A percentile compares a stretch with the other conserved stretches of the same genome.
phyloP scores from a whole-genome alignment of 2,888 invertebrate genomes.

The Phortica magna region DNA sequence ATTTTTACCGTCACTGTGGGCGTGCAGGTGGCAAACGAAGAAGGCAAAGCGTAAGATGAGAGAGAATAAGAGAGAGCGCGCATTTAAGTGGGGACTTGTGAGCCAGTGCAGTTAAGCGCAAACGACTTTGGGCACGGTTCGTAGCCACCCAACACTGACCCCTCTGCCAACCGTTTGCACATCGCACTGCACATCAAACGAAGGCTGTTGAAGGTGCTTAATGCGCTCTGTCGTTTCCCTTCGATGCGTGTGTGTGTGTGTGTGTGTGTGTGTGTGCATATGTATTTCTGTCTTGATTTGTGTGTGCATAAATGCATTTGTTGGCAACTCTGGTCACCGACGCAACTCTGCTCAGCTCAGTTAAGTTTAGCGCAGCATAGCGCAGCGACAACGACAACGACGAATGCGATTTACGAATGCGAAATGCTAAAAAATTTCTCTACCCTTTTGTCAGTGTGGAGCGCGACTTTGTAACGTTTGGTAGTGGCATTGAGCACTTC shows the following conservation, averaged over 20 bases:
- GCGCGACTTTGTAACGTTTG: conserved; percentile 75
- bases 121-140: background rate
- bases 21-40: background rate
- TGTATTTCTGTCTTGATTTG: conserved; percentile 57
- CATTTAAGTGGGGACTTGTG: background rate
- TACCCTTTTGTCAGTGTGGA: conserved; percentile 76
- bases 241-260: background rate
- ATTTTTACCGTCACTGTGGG: too few relatives aligned
- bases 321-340: conserved; percentile 65
- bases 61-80: background rate
- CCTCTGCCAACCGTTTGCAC: background rate
- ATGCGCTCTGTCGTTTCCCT: background rate
- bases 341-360: background rate
- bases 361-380: background rate
- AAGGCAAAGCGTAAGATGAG: background rate
- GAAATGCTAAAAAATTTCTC: conserved; percentile 72
- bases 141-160: background rate
- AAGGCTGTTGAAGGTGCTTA: background rate
- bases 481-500: conserved; percentile 1
- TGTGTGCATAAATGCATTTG: background rate
- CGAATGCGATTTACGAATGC: conserved; percentile 46
- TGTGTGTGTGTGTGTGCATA: conserved; percentile 43
- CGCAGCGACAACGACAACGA: conserved; percentile 25
- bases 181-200: background rate
- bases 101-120: background rate